A percentile compares a stretch with the other conserved stretches of the same genome.
Conservation (phyloP, 2,888 invertebrate genomes). For the Lysandra bellargus region DNA sequence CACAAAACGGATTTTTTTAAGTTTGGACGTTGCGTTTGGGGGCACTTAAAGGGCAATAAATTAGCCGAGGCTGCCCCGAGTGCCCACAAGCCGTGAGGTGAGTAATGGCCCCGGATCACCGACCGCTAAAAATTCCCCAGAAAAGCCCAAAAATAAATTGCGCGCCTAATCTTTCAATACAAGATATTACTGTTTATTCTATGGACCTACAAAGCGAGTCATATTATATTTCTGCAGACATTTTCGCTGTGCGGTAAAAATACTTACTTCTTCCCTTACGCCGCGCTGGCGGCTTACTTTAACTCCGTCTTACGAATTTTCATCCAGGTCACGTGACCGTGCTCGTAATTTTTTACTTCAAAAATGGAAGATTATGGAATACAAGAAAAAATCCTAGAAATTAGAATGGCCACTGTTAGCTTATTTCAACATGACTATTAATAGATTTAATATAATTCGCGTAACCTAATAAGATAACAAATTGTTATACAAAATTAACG, state of each 20-base stretch:
- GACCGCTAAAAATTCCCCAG: constrained; percentile 50
- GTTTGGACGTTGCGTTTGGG: constrained; percentile 59
- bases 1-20: constrained; percentile 48
- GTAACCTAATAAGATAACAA: constrained; percentile 23
- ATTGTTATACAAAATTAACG: constrained; percentile 1
- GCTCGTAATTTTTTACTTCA: no score
- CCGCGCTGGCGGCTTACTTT: neutral
- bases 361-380: neutral
- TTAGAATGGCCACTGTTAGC: neutral
- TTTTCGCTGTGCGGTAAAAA: neutral
- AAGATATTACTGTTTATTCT: constrained; percentile 7
- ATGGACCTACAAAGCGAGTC: neutral
- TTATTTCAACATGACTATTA: neutral
- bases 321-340: no score
- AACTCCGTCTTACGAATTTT: no score
- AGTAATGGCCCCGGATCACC: constrained; percentile 68
- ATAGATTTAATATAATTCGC: constrained; percentile 1
- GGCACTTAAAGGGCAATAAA: constrained; percentile 76
- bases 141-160: constrained; percentile 43
- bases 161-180: constrained; percentile 35
- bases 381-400: neutral
- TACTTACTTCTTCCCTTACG: neutral
- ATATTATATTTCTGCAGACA: neutral
- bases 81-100: constrained; percentile 74
- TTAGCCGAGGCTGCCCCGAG: constrained; percentile 72